A percentile compares a stretch with the other conserved stretches of the same genome.
phyloP scores from a whole-genome alignment of 2,113 vertebrate genomes.

The Holacanthus passer region DNA sequence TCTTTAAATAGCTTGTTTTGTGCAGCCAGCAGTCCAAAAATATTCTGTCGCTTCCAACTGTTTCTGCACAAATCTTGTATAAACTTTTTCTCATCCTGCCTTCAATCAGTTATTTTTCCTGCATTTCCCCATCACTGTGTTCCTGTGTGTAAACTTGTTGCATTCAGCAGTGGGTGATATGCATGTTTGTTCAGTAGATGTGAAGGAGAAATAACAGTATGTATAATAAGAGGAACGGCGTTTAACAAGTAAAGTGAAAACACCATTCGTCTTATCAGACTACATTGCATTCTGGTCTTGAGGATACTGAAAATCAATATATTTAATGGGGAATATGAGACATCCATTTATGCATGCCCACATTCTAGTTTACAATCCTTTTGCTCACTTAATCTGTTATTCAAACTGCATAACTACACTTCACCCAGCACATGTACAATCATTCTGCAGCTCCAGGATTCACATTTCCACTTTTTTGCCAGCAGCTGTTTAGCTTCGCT shows the following conservation, averaged over 20 bases:
- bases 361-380: constrained; percentile 3
- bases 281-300: not conserved
- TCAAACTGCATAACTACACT: constrained; percentile 21
- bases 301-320: not conserved
- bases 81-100: not conserved
- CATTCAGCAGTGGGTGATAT: not conserved
- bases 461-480: not conserved
- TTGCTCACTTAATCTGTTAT: not conserved
- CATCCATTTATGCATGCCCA: not conserved
- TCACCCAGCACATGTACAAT: not conserved
- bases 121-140: not conserved
- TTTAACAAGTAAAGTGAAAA: constrained; percentile 2
- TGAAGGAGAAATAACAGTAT: not conserved
- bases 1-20: not conserved
- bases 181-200: too few species aligned
- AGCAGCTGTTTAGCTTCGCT: constrained; percentile 43
- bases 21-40: not conserved
- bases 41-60: not conserved
- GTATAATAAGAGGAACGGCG: not conserved
- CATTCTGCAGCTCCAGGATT: constrained; percentile 12
- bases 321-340: constrained; percentile 10
- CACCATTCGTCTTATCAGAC: not conserved
- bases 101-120: not conserved
- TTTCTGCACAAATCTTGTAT: not conserved
- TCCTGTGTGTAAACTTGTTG: not conserved